Evolutionary conservation across 2,888 invertebrate genomes (phyloP), one percentile per base, ranked within the genome.

Genomic region (Yponomeuta malinellus): DNA sequence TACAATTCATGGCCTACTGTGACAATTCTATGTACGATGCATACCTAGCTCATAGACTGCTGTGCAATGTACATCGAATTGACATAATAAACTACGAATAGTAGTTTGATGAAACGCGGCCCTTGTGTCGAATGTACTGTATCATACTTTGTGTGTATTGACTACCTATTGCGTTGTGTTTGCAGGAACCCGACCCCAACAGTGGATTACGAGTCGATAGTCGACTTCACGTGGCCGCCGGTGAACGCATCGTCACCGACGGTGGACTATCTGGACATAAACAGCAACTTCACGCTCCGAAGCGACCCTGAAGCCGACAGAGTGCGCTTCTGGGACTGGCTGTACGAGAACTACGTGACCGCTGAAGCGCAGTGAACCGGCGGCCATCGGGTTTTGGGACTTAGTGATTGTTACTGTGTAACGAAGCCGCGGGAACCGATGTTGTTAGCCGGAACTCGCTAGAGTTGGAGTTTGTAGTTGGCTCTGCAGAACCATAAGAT

Each of bases 311-410:
- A 94, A 75, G 74, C 85, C 0, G 90, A 89, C 73, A 86, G 94
- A 52, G 85, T 93, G 63, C 84, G 85, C 31, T 94, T 94, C 81
- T 94, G 94, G 94, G 93, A 94, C 81, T 83, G 83, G 85, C 82
- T 91, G 1, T 91, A 87, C 73, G 85, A 89, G 23, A 88, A 84
- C 77, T 89, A 86, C 74, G 81, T 80, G 37, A 74, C 63, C 43
- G 43, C 43, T 43, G 43, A 43, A 43, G 43, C 43, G 63, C 23
- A 43, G 15, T 65, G 48, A 65, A 70, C 65, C 12, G 3, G 48
- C 52, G 12, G 37, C 37, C 23, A 48, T 12, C 48, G 23, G 48
- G 37, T 48, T 52, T 29, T n/a, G 68, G 52, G 68, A 68, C 52
- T 68, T 10, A 37, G 48, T 68, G 68, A 68, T 68, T 68, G 68